phyloP scores from a whole-genome alignment of 1,140 invertebrate genomes.

The Patella vulgata region DNA sequence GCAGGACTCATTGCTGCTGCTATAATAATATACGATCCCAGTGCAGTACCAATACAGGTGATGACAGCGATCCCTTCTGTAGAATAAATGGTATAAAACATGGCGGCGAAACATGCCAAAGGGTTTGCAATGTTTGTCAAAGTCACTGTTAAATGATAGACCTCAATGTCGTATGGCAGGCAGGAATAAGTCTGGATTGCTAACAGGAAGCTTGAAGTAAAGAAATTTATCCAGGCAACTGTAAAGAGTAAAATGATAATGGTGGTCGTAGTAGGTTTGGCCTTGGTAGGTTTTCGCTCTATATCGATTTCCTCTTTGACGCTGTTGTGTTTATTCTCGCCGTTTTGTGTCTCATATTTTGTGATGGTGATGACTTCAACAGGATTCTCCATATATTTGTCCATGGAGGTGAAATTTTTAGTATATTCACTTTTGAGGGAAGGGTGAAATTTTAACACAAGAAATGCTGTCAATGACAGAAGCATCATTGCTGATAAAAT shows the following conservation, averaged over 20 bases:
- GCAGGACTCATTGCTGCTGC: conserved; percentile 79
- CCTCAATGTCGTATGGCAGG: conserved; percentile 82
- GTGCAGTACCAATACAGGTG: conserved; percentile 67
- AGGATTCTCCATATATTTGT: no score
- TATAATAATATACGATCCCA: conserved; percentile 75
- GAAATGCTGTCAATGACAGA: conserved; percentile 19
- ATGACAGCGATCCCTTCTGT: conserved; percentile 71
- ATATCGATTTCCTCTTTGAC: no score
- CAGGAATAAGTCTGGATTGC: conserved; percentile 88
- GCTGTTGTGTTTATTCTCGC: no score
- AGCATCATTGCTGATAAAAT: conserved; percentile 27
- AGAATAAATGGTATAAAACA: conserved; percentile 76
- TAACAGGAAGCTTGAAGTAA: conserved; percentile 77
- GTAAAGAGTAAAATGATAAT: conserved; percentile 21
- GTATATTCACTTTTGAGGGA: no score
- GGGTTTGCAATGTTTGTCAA: conserved; percentile 86
- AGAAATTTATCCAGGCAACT: conserved; percentile 38
- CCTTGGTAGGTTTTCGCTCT: no score
- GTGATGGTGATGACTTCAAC: no score
- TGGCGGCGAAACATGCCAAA: conserved; percentile 83
- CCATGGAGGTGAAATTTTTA: no score
- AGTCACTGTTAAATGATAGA: conserved; percentile 85
- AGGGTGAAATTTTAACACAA: conserved; percentile 23
- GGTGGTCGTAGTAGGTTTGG: no score
- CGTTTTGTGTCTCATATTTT: no score